Base-by-base conservation (phyloP, 1,140 invertebrate genomes). In the Paramacrobiotus metropolitanus region DNA sequence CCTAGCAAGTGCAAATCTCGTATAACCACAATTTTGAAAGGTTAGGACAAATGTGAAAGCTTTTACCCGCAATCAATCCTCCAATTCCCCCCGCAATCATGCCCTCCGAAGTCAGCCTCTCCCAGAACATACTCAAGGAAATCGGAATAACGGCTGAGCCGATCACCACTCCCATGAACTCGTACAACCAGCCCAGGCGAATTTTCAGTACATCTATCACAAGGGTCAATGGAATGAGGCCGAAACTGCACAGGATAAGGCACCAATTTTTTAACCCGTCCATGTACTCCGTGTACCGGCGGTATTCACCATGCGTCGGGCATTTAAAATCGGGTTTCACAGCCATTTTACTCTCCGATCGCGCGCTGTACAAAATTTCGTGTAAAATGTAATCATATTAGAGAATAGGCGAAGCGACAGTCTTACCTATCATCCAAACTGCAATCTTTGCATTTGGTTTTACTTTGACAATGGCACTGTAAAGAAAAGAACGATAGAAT, bases 91-190 rank as follows among this genome's bases (percentile, higher is more conserved):
- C 73, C 1, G 64, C 31, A 18, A 73, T 66, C 72, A 74, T 73
- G 1, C 65, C 72, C 9, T 62, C 44, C 2, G 68, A 65, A 1
- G 69, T 74, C 20, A 74, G 64, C 44, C 71, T 65, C 29, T 69
- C 66, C 74, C 74, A 76, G 65, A 68, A 70, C 65, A 76, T 71
- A 44, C 68, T 65, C 20, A 75, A 61, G 2, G 66, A 61, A 34
- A 74, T 72, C 2, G 74, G 74, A 21, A 73, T 62, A 1, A 76
- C 74, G 2, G 73, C 72, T 9, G 73, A 72, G 15, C 74, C 72
- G 30, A 76, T 70, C 30, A 74, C 63, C 44, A 76, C 66, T 1
- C 74, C 74, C 70, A 73, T 76, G 60, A 75, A 72, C 21, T 69
- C 64, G 61, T 76, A 74, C 1, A 74, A 64, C 71, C 73, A 74